phyloP scores from a whole-genome alignment of 2,113 vertebrate species.

The Ivindomyrus marchei region DNA sequence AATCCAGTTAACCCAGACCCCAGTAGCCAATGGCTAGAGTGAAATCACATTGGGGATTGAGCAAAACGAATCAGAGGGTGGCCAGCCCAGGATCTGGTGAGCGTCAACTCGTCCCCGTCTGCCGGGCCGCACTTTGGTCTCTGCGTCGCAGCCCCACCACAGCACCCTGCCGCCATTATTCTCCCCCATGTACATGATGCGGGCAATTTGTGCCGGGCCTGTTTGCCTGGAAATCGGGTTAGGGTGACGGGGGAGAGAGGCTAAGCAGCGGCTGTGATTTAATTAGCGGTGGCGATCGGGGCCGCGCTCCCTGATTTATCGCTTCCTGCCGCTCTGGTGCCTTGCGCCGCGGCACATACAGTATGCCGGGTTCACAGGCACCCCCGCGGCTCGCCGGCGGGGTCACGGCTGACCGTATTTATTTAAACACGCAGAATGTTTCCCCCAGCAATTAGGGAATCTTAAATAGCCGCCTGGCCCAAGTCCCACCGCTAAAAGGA shows the following conservation, averaged over 20 bases:
- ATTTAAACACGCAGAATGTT: conserved; percentile 82
- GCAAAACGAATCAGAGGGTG: conserved; percentile 74
- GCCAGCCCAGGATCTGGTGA: conserved; percentile 78
- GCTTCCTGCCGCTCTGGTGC: conserved; percentile 89
- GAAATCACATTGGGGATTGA: conserved; percentile 59
- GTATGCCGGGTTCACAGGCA: conserved; percentile 67
- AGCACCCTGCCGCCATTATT: conserved; percentile 61
- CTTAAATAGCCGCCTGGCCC: conserved; percentile 65
- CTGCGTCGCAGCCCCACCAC: conserved; percentile 70
- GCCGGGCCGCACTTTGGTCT: conserved; percentile 61
- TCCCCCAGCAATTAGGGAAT: conserved; percentile 80
- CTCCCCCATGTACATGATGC: conserved; percentile 66
- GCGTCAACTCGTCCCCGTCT: conserved; percentile 60
- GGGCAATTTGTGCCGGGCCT: conserved; percentile 71
- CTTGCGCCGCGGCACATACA: conserved; percentile 64
- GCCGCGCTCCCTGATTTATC: conserved; percentile 85
- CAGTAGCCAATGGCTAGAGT: conserved; percentile 59
- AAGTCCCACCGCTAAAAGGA: conserved; percentile 44
- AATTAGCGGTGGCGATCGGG: conserved; percentile 87
- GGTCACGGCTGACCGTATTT: conserved; percentile 82
- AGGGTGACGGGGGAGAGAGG: conserved; percentile 79
- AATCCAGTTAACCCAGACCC: conserved; percentile 62
- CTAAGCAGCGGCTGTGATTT: conserved; percentile 80
- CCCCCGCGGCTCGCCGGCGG: conserved; percentile 62
- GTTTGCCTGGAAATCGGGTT: conserved; percentile 77